Evolutionary conservation across 2,888 invertebrate species (phyloP).

Genomic region (Meandrusa payeni): DNA sequence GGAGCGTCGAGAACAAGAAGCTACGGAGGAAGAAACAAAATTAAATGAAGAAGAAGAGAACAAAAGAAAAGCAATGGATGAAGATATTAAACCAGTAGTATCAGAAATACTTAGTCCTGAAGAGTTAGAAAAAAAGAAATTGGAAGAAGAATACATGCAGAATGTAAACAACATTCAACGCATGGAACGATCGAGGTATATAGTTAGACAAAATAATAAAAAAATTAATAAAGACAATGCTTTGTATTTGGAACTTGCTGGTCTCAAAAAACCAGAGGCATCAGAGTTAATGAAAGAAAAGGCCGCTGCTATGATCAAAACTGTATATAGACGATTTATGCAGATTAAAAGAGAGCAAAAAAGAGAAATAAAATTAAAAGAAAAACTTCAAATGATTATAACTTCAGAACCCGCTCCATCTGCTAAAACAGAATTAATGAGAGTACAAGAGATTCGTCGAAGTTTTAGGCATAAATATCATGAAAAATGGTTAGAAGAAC

Average conservation of each 20-base stretch:
- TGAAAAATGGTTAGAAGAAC: constrained; percentile 62
- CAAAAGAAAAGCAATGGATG: constrained; percentile 50
- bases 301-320: constrained; percentile 53
- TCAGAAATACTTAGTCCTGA: constrained; percentile 44
- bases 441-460: constrained; percentile 66
- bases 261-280: constrained; percentile 53
- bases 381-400: constrained; percentile 80
- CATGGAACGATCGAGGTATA: constrained; percentile 60
- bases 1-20: constrained; percentile 48
- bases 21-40: constrained; percentile 46
- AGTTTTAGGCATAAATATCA: constrained; percentile 65
- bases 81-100: constrained; percentile 44
- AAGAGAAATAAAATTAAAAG: constrained; percentile 61
- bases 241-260: constrained; percentile 61
- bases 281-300: constrained; percentile 40
- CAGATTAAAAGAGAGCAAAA: constrained; percentile 55
- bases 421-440: constrained; percentile 65
- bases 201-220: constrained; percentile 38
- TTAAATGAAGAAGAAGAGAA: constrained; percentile 48
- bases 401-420: constrained; percentile 68
- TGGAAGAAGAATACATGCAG: constrained; percentile 47
- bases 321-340: constrained; percentile 63
- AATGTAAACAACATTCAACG: constrained; percentile 58
- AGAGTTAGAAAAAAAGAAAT: constrained; percentile 46
- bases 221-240: constrained; percentile 54